Base-by-base conservation (phyloP, 2,797 vertebrate species). In the Amniataba percoides region DNA sequence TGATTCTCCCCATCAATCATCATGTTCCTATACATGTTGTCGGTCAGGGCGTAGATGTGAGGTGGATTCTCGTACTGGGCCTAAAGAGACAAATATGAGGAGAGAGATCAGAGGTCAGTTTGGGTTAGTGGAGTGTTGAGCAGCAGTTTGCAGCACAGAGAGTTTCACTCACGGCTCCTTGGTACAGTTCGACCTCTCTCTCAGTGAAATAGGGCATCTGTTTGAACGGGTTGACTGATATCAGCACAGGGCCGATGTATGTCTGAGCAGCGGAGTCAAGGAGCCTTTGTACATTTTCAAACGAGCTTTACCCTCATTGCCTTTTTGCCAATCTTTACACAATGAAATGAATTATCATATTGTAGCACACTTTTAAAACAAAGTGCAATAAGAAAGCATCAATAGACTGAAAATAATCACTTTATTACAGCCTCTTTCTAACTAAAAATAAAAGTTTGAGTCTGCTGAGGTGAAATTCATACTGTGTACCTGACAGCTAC, bases 161-260 rank as follows among this genome's bases (percentile, higher is more conserved):
- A 1, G 0, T 16, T 80, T 21, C 80, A 95, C 97, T 97, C 91
- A 99, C 98, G 77, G 98, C 97, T 49, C 98, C 98, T 94, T 99
- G 98, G 93, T 99, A 99, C 56, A 98, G 90, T 85, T 99, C 97
- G 1, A 99, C 89, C 90, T 99, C 98, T 1, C 96, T 92, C 74
- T 99, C 97, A 0, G 97, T 99, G 92, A 99, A 99, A 52, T 99
- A 99, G 0, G 98, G 98, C 98, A 99, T 99, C 95, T 98, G 98
- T 89, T 99, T 99, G 90, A 99, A 99, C 0, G 98, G 98, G 87
- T 99, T 99, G 1, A 99, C 95, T 0, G 98, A 99, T 91, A 99
- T 99, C 69, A 99, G 90, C 53, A 99, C 98, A 0, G 98, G 93
- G 51, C 98, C 98, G 0, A 99, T 99, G 81, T 99, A 99, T 25